Base-by-base conservation (phyloP, 2,888 invertebrate species). In the Brassicogethes aeneus region DNA sequence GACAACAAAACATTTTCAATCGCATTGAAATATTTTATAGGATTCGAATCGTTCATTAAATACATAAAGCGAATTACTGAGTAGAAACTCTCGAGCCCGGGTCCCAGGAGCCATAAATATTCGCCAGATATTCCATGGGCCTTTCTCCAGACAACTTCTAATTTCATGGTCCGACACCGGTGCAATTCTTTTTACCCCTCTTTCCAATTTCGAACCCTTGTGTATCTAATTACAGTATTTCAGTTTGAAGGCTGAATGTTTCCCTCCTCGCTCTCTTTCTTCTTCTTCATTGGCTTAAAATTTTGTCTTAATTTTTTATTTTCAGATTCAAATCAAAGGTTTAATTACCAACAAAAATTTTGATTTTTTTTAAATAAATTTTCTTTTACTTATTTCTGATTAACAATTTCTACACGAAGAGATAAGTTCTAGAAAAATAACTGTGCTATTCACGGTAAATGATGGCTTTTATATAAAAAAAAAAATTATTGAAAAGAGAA, bases 111-210 rank as follows among this genome's bases (percentile, higher is more conserved):
- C 23, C 23, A 23, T 23, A 23, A 23, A 23, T 23, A 23, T 23
- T 23, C 23, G 23, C n/a, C n/a, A n/a, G 23, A 23, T 23, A 23
- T 60, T 59, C 57, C 55, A 58, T 62, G 52, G 58, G 57, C 46
- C 56, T 56, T n/a, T n/a, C 57, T 57, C 54, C 56, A 54, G 57
- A 51, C 54, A 55, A 55, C 53, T 57, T 60, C 59, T 63, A 65
- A 64, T 65, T 65, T 65, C 65, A 65, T 62, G 65, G 60, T 64
- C 60, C 57, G 56, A 61, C 61, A 61, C 60, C 58, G 59, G 56
- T 57, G 53, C 54, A 45, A 44, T 46, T 53, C 54, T 53, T 56
- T n/a, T 54, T 46, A 50, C 55, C 57, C 61, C 57, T 59, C 60
- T 59, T 56, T 57, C 60, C 54, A 56, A 60, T 59, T 56, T 55